Evolutionary conservation across 2,888 invertebrate genomes (phyloP).

Genomic region (Petrolisthes manimaculis): DNA sequence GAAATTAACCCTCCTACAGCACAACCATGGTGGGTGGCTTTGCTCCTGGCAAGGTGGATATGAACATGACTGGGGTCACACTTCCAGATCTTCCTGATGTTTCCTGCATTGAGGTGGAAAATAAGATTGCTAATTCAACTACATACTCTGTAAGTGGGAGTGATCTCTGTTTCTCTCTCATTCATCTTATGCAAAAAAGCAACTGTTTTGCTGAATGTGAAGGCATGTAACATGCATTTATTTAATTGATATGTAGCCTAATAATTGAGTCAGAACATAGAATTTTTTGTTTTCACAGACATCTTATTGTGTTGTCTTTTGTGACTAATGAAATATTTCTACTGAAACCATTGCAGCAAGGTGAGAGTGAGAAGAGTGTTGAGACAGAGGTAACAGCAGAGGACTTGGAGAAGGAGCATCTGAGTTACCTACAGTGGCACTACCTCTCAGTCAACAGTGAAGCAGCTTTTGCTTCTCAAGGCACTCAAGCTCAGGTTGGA

Average conservation of each 20-base stretch:
- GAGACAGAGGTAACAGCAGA: conserved; percentile 12
- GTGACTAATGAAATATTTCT: background rate
- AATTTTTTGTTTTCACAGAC: no score
- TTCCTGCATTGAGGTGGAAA: conserved; percentile 26
- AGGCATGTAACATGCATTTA: no score
- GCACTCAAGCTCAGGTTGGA: conserved; percentile 10
- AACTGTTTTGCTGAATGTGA: no score
- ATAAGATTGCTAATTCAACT: conserved; percentile 4
- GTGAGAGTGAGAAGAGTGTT: background rate
- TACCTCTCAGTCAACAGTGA: conserved; percentile 8
- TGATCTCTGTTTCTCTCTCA: no score
- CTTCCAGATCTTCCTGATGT: conserved; percentile 41
- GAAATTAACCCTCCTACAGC: background rate
- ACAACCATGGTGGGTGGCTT: conserved; percentile 36
- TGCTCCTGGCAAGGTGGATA: conserved; percentile 28
- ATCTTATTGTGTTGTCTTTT: background rate
- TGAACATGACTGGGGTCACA: conserved; percentile 14
- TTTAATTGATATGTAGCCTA: no score
- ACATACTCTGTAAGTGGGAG: background rate
- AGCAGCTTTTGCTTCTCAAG: conserved; percentile 9
- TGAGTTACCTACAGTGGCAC: conserved; percentile 26
- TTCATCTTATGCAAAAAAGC: no score
- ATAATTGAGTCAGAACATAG: no score
- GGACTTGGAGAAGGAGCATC: conserved; percentile 23
- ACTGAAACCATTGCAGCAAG: conserved; percentile 5